A percentile compares a stretch with the other conserved stretches of the same genome.
Evolutionary conservation across 2,113 vertebrate species (phyloP).

Genomic region (Monopterus albus): DNA sequence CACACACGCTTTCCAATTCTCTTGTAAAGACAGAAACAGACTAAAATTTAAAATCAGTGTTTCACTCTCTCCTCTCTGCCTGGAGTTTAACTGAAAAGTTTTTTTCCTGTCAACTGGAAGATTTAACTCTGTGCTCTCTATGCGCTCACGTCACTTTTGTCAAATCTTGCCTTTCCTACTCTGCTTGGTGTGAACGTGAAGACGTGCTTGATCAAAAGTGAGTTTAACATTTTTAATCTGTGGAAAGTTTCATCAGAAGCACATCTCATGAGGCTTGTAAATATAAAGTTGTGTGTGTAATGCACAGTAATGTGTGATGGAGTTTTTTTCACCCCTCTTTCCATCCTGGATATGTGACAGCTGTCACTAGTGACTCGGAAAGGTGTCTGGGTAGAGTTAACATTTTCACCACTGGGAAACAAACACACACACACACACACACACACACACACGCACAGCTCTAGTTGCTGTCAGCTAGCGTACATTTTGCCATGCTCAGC

Average conservation of each 20-base stretch:
- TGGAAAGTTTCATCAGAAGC: conserved; percentile 77
- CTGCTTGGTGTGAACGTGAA: conserved; percentile 56
- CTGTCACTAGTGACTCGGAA: conserved; percentile 78
- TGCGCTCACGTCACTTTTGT: conserved; percentile 75
- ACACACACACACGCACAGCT: conserved; percentile 30
- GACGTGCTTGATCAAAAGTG: conserved; percentile 77
- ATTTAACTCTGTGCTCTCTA: conserved; percentile 71
- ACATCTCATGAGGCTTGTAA: conserved; percentile 70
- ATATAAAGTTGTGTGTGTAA: conserved; percentile 61
- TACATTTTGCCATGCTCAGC: conserved; percentile 64
- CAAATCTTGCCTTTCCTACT: conserved; percentile 68
- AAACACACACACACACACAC: conserved; percentile 33
- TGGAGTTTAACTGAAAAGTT: conserved; percentile 66
- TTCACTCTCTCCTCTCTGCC: conserved; percentile 39
- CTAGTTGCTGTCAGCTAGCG: conserved; percentile 51
- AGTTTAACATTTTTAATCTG: conserved; percentile 79
- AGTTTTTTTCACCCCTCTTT: conserved; percentile 30
- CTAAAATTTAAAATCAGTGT: conserved; percentile 66
- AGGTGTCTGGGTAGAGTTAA: conserved; percentile 74
- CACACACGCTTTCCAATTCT: conserved; percentile 31
- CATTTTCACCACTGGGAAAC: conserved; percentile 64
- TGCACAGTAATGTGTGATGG: conserved; percentile 23
- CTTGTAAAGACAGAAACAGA: conserved; percentile 45
- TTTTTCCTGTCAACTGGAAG: conserved; percentile 61
- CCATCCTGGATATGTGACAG: conserved; percentile 75